Percentiles rank a stretch among this genome's conserved stretches.
These are phyloP conservation scores for Cheilosia vulpina DNA, from an alignment of 2,888 invertebrate species.

Conservation along the genomic window DNA sequence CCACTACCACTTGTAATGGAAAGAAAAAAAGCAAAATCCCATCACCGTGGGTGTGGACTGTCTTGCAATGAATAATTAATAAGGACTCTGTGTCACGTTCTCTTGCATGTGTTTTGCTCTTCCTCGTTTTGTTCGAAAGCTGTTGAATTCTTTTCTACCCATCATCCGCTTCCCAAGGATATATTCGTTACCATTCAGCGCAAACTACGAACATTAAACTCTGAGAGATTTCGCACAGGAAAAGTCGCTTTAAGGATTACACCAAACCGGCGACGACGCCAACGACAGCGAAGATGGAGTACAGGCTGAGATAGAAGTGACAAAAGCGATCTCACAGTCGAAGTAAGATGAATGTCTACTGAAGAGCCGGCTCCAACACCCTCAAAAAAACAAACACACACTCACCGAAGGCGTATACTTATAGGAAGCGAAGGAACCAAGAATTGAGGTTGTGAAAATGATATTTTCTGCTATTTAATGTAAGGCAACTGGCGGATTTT, in stretches of 20 bases:
- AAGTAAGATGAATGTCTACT: conserved; percentile 45
- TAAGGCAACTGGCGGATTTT: conserved; percentile 42
- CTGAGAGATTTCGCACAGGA: conserved; percentile 28
- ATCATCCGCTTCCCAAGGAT: conserved; percentile 35
- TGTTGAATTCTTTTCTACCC: conserved; percentile 16
- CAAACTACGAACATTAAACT: conserved; percentile 36
- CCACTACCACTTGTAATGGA: conserved; percentile 24
- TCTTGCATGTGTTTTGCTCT: conserved; percentile 15
- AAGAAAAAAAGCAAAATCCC: conserved; percentile 31
- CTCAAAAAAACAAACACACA: neutral
- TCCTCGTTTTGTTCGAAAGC: neutral
- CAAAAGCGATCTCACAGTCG: conserved; percentile 28
- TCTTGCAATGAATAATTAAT: conserved; percentile 73
- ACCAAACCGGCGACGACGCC: neutral
- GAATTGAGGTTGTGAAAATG: conserved; percentile 31
- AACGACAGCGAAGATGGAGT: neutral
- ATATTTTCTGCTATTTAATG: conserved; percentile 50
- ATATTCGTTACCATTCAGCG: conserved; percentile 22
- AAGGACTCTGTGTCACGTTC: conserved; percentile 52
- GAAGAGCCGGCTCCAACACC: neutral
- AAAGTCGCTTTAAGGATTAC: conserved; percentile 44
- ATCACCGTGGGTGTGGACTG: conserved; percentile 35
- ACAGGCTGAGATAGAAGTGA: neutral
- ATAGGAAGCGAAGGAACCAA: neutral
- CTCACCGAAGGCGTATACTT: neutral